A percentile compares a stretch with the other conserved stretches of the same genome.
Conservation (phyloP, 2,113 vertebrate species). For the Epinephelus fuscoguttatus region DNA sequence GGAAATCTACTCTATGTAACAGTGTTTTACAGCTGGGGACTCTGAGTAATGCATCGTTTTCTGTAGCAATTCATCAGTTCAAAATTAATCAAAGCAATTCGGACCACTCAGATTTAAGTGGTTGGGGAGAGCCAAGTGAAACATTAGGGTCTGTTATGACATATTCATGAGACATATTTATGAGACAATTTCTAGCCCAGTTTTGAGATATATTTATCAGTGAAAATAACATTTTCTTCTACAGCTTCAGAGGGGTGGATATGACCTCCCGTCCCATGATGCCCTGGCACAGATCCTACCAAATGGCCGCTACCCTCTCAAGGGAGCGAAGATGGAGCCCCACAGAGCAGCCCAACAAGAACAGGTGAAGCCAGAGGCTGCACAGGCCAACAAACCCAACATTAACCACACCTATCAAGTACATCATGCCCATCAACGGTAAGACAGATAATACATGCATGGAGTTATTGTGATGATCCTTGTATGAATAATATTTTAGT, state of each 20-base stretch:
- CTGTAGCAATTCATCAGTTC: not conserved
- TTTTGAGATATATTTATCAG: not conserved
- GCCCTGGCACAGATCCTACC: constrained; percentile 79
- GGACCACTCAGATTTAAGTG: not conserved
- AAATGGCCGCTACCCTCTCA: constrained; percentile 54
- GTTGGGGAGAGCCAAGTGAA: not conserved
- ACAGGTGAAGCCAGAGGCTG: constrained; percentile 19
- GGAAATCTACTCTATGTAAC: not conserved
- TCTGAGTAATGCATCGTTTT: not conserved
- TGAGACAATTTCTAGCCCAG: not conserved
- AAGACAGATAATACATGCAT: not conserved
- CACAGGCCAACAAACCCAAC: constrained; percentile 27
- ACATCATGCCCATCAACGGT: constrained; percentile 50
- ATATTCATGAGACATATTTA: not conserved
- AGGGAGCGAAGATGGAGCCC: constrained; percentile 26
- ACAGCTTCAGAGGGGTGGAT: constrained; percentile 58
- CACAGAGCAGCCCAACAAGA: constrained; percentile 15
- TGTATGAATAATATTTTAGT: not conserved
- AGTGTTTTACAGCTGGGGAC: not conserved
- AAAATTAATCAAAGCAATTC: not conserved
- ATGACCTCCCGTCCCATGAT: constrained; percentile 74
- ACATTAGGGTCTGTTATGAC: not conserved
- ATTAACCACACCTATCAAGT: constrained; percentile 66
- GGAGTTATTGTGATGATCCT: not conserved
- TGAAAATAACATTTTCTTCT: constrained; percentile 13